phyloP scores from a whole-genome alignment of 2,888 invertebrate genomes.

The Adelphocoris suturalis region DNA sequence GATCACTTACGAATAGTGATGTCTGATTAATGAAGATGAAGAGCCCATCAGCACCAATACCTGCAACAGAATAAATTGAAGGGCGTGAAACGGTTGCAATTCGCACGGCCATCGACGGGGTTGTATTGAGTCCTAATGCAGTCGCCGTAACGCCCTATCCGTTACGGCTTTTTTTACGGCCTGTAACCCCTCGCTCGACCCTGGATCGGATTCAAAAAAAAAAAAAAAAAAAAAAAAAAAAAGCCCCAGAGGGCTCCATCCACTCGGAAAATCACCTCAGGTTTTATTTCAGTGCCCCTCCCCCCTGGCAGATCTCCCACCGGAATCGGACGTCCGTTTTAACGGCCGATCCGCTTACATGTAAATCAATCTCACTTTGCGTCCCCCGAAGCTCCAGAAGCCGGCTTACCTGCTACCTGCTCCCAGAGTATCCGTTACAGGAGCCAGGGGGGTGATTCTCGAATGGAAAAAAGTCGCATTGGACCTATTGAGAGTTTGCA shows the following conservation, averaged over 20 bases:
- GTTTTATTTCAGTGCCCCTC: slow-evolving; percentile 45
- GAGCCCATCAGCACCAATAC: not conserved
- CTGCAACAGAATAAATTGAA: slow-evolving; percentile 27
- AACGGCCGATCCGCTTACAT: slow-evolving; percentile 46
- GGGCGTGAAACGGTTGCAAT: slow-evolving; percentile 35
- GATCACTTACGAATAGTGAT: not conserved
- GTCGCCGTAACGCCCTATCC: slow-evolving; percentile 23
- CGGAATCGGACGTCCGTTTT: slow-evolving; percentile 46
- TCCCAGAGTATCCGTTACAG: no score
- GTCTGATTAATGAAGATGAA: not conserved
- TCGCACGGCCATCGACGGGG: slow-evolving; percentile 41
- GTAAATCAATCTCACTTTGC: slow-evolving; percentile 53
- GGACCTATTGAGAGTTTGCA: no score
- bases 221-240: no score
- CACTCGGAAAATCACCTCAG: slow-evolving; percentile 55
- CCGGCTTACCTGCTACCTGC: no score
- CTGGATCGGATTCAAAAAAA: slow-evolving; percentile 30
- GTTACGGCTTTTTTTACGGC: slow-evolving; percentile 42
- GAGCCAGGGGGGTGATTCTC: no score
- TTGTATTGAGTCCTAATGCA: slow-evolving; percentile 46
- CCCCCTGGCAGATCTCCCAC: not conserved
- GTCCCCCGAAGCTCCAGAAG: not conserved
- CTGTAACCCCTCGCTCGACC: not conserved
- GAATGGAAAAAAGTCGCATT: no score
- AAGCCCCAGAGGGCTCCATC: slow-evolving; percentile 30